Percentiles rank a stretch among this genome's conserved stretches.
Evolutionary conservation across 2,113 vertebrate species (phyloP).

Genomic region (Lepus europaeus): DNA sequence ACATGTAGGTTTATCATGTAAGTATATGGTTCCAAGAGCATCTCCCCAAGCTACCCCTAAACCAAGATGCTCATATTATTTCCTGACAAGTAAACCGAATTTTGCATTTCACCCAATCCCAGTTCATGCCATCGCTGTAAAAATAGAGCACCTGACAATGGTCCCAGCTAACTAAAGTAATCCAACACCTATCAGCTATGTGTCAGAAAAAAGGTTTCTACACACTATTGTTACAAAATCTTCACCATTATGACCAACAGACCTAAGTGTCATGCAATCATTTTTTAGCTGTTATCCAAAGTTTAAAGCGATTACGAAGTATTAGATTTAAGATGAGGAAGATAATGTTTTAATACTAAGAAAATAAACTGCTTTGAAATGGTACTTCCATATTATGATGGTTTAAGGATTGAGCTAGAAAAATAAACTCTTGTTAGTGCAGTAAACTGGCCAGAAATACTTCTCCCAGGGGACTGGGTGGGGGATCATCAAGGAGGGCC

Average conservation of each 20-base stretch:
- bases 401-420: slow-evolving; percentile 41
- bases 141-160: not conserved
- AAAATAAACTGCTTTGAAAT: not conserved
- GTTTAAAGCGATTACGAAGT: slow-evolving; percentile 66
- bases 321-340: slow-evolving; percentile 47
- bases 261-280: slow-evolving; percentile 20
- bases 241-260: slow-evolving; percentile 26
- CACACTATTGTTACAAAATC: not conserved
- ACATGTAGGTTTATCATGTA: not conserved
- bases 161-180: slow-evolving; percentile 54
- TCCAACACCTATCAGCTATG: not conserved
- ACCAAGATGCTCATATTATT: not conserved
- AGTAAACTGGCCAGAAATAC: slow-evolving; percentile 61
- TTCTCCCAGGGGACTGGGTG: not conserved
- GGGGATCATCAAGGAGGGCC: not conserved
- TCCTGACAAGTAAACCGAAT: not conserved
- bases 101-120: not conserved
- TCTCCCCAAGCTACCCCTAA: not conserved
- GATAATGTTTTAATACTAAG: slow-evolving; percentile 32
- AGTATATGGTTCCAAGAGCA: not conserved
- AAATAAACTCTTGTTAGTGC: slow-evolving; percentile 42
- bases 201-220: slow-evolving; percentile 58
- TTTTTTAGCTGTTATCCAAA: slow-evolving; percentile 47
- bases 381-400: not conserved
- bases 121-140: not conserved